Evolutionary conservation across 2,797 vertebrate species (phyloP).

Genomic region (Pseudomugil tenellus): DNA sequence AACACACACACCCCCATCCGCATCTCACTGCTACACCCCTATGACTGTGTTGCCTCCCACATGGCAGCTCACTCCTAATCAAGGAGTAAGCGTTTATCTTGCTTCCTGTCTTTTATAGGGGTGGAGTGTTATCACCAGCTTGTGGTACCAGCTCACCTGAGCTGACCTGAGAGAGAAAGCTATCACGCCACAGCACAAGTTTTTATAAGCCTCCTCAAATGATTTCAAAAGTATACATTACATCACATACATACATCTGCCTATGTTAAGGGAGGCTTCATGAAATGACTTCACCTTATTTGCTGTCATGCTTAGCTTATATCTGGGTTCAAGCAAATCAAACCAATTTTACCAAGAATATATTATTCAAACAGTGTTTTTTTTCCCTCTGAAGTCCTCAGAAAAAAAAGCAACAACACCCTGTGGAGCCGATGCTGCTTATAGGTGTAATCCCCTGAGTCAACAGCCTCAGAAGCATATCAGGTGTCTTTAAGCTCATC

Average conservation of each 20-base stretch:
- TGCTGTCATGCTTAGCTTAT: constrained; percentile 31
- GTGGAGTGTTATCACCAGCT: constrained; percentile 64
- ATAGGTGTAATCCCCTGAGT: constrained; percentile 71
- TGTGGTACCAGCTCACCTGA: constrained; percentile 64
- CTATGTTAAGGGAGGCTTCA: constrained; percentile 47
- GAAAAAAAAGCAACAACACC: constrained; percentile 50
- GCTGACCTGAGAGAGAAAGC: constrained; percentile 71
- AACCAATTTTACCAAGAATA: constrained; percentile 57
- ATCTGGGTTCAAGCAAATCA: constrained; percentile 52
- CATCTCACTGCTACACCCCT: constrained; percentile 70
- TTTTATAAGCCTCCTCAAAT: constrained; percentile 45
- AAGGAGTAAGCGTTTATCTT: constrained; percentile 71
- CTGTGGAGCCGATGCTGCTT: constrained; percentile 61
- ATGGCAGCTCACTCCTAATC: constrained; percentile 66
- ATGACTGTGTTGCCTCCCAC: constrained; percentile 69
- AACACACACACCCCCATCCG: constrained; percentile 38
- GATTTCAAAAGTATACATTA: constrained; percentile 43
- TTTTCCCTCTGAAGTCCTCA: constrained; percentile 14
- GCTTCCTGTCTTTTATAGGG: constrained; percentile 73
- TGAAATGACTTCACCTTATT: constrained; percentile 48
- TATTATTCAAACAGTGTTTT: constrained; percentile 17
- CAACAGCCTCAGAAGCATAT: constrained; percentile 77
- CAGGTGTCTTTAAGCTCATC: constrained; percentile 82
- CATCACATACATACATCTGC: constrained; percentile 33
- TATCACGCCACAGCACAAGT: constrained; percentile 36